Base-by-base conservation (phyloP, 2,888 invertebrate species). In the Sinohyriopsis cumingii region DNA sequence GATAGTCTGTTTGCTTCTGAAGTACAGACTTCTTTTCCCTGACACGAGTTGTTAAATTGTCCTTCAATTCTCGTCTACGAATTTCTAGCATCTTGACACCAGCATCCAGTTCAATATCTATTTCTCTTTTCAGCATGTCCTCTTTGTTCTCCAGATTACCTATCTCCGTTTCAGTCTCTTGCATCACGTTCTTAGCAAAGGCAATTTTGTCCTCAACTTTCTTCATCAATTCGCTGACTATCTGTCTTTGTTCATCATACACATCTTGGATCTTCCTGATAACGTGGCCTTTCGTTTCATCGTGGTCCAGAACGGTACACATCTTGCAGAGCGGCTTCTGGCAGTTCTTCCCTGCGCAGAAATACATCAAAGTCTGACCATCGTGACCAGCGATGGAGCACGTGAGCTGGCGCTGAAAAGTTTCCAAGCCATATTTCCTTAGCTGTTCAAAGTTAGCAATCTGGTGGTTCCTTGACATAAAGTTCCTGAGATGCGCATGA, bases 401-500 rank as follows among this genome's bases (percentile, higher is more conserved):
- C 15, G 77, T 80, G 22, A 77, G 69, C 53, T 77, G 73, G 22
- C 80, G 63, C 56, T 78, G 75, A 60, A 80, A 80, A 0, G 80
- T 78, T 57, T 80, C 80, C 9, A 80, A 65, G 5, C 80, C 80
- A 54, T 78, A 77, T 59, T 80, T 80, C n/a, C 77, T 71, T 1
- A 80, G 67, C 55, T 80, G 80, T 59, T 80, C 80, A 55, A 80
- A 71, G 64, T 77, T 72, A 7, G 77, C 77, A 45, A 80, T 78
- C 67, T 78, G 76, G 59, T 80, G 80, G 64, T 76, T 77, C 53
- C 80, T 62, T 3, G 80, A 78, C 72, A 80, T 75, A 67, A 80
- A 80, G 65, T 80, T 80, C 55, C 80, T 71, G n/a, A 80, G 68
- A 67, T 80, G 80, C 33, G 80, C 80, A 72, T 80, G 76, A 54